Evolutionary conservation across 2,113 vertebrate genomes (phyloP), one percentile per base, ranked within the genome.

Genomic region (Pelvicachromis taeniatus): DNA sequence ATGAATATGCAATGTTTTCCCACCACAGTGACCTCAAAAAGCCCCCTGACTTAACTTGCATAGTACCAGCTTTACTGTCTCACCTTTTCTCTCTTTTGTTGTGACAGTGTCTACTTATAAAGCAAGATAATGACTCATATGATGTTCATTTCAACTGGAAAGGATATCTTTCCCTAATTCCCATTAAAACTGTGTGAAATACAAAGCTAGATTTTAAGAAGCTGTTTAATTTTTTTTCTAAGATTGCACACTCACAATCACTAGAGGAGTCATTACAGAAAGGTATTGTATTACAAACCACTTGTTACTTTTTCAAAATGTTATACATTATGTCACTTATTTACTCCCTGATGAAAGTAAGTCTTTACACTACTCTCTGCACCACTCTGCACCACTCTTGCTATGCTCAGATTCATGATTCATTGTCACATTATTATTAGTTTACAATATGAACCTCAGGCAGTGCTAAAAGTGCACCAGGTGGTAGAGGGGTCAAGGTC

Each of bases 1-100:
- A 59, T 84, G 61, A 87, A 80, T 65, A 58, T 83, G 68, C 70
- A 48, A 77, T 82, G 55, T 81, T 84, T 80, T 75, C 78, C 23
- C 77, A 50, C 55, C 38, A 1, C 29, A 4, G 58, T 79, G 83
- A 86, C 88, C 87, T 92, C 75, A 91, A 9, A 80, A n/a, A 85
- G 23, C 79, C 63, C 4, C 2, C 3, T 7, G 61, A 23, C 26
- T 52, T 70, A 79, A 79, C 68, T 68, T 48, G 75, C 19, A 33
- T 26, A 56, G 33, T 81, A 55, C 29, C 58, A 84, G 21, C 50
- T 31, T 77, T 6, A 61, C n/a, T 35, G 53, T 6, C 55, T 83
- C 56, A 75, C 26, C 3, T 52, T 75, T 23, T 75, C 45, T 75
- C 6, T 2, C 70, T 52, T 75, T 75, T 86, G 80, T 83, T 86